Percentiles rank a stretch among this genome's conserved stretches.
Evolutionary conservation across 2,888 invertebrate genomes (phyloP).

Genomic region (Chrysolina americana): DNA sequence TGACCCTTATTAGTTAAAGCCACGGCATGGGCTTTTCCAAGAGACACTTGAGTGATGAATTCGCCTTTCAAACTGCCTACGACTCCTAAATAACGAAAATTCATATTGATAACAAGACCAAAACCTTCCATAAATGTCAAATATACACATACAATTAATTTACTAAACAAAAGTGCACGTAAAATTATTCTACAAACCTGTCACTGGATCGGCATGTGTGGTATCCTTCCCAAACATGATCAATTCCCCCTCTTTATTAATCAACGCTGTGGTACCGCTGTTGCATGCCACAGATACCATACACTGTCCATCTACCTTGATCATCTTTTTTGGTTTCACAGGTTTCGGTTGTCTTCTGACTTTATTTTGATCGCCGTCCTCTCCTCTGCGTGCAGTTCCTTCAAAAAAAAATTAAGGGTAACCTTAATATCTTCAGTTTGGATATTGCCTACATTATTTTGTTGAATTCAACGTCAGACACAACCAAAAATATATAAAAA

Average conservation of each 20-base stretch:
- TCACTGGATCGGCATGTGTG: slow-evolving; percentile 82
- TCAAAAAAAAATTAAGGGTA: slow-evolving; percentile 64
- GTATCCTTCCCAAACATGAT: slow-evolving; percentile 97
- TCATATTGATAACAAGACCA: too few species aligned
- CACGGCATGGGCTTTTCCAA: slow-evolving; percentile 98
- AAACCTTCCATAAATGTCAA: neutral
- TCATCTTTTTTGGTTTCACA: slow-evolving; percentile 92
- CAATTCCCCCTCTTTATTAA: slow-evolving; percentile 90
- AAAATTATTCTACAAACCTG: slow-evolving; percentile 66
- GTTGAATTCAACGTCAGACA: neutral
- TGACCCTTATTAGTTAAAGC: slow-evolving; percentile 90
- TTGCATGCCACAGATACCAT: slow-evolving; percentile 91
- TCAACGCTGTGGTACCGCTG: slow-evolving; percentile 94
- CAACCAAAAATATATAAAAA: neutral
- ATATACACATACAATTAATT: neutral
- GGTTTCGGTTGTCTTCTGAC: slow-evolving; percentile 90
- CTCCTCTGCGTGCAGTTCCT: slow-evolving; percentile 91
- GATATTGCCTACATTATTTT: neutral
- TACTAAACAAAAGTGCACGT: neutral
- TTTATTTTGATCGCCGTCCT: slow-evolving; percentile 89
- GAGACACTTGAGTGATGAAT: slow-evolving; percentile 77
- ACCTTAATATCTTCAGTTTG: neutral
- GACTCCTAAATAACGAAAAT: slow-evolving; percentile 54
- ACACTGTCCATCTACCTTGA: slow-evolving; percentile 88
- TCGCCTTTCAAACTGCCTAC: slow-evolving; percentile 67